phyloP scores from a whole-genome alignment of 1,140 invertebrate species.

The Brachionus calyciflorus region DNA sequence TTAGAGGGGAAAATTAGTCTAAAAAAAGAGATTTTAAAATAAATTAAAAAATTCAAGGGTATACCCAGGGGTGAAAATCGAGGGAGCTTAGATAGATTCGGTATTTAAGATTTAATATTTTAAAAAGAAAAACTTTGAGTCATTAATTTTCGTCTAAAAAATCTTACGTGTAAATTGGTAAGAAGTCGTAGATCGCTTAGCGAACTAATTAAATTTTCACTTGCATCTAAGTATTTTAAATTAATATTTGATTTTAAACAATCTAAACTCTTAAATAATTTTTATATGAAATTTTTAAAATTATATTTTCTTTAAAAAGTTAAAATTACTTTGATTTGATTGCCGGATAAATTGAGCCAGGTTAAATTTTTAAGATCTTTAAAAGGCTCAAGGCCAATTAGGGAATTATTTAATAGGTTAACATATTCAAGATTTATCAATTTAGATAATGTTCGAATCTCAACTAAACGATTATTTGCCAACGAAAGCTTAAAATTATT shows the following conservation, averaged over 20 bases:
- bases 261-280: conserved; percentile 7
- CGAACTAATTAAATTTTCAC: conserved; percentile 79
- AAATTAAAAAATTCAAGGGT: too few relatives aligned
- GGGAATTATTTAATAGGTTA: conserved; percentile 34
- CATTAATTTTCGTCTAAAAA: conserved; percentile 78
- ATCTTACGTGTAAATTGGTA: conserved; percentile 78
- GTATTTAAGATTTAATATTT: background rate
- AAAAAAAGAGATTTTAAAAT: too few relatives aligned
- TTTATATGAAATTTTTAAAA: background rate
- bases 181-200: conserved; percentile 79
- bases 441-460: background rate
- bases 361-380: conserved; percentile 76
- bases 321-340: conserved; percentile 68
- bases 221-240: conserved; percentile 78
- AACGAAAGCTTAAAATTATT: conserved; percentile 36
- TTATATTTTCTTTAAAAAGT: background rate
- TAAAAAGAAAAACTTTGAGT: conserved; percentile 51
- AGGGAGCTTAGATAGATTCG: too few relatives aligned
- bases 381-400: conserved; percentile 59
- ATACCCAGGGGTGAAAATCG: too few relatives aligned
- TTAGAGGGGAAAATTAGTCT: too few relatives aligned
- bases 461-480: conserved; percentile 35
- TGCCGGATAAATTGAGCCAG: conserved; percentile 71
- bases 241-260: background rate
- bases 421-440: conserved; percentile 16